Conservation (phyloP, 2,888 invertebrate genomes). For the Amphimallon solstitiale region DNA sequence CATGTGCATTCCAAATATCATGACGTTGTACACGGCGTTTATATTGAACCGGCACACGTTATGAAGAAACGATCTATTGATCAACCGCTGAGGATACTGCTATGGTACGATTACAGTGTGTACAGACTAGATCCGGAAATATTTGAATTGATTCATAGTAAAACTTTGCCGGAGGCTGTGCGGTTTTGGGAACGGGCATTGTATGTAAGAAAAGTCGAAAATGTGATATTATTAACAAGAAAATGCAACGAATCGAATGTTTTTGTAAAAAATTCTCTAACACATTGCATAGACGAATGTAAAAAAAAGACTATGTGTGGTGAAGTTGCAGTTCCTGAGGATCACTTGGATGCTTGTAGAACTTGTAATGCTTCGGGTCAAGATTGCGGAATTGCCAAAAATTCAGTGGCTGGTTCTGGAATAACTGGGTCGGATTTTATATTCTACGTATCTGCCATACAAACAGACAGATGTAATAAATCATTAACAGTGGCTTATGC, state of each 20-base stretch:
- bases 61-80: constrained; percentile 82
- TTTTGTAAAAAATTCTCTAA: constrained; percentile 82
- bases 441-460: constrained; percentile 94
- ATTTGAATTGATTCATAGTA: constrained; percentile 88
- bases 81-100: constrained; percentile 84
- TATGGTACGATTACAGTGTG: constrained; percentile 89
- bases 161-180: constrained; percentile 90
- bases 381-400: constrained; percentile 73
- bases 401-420: constrained; percentile 71
- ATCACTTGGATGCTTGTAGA: constrained; percentile 93
- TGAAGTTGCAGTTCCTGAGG: constrained; percentile 91
- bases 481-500: constrained; percentile 96
- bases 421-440: constrained; percentile 91
- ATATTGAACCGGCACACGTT: constrained; percentile 80
- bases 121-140: constrained; percentile 86
- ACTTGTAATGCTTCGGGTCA: constrained; percentile 89
- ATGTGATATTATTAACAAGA: constrained; percentile 87
- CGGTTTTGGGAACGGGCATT: constrained; percentile 94
- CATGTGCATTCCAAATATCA: constrained; percentile 50
- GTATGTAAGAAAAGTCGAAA: constrained; percentile 86
- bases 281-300: constrained; percentile 89
- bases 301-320: constrained; percentile 92
- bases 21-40: constrained; percentile 75
- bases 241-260: constrained; percentile 91
- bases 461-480: constrained; percentile 87